Evolutionary conservation across 2,797 vertebrate species (phyloP), one percentile per base, ranked within the genome.

Genomic region (Acropternis orthonyx): DNA sequence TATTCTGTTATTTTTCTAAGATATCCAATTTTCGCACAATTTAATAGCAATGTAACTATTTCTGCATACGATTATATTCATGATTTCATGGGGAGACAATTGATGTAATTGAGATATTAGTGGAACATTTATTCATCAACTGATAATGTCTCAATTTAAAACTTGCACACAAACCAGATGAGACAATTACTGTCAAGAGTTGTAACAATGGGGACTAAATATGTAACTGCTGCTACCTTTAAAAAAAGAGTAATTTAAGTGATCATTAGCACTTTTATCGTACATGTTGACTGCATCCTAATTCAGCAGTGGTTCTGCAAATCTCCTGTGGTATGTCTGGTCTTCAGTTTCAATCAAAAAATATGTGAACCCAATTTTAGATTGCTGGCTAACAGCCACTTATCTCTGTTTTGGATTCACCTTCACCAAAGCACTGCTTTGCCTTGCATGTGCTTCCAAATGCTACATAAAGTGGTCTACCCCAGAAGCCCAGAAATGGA

Each of bases 81-180:
- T 21, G 37, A 49, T 23, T 89, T 28, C 75, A 77, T 39, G 41
- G 2, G 1, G 44, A 83, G 75, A 68, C 14, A 54, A 79, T 15
- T 73, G 28, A 59, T 80, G 14, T 85, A 85, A 76, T 36, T 74
- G 56, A 72, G 43, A 68, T 72, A 24, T 52, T 76, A 95, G 68
- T 36, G 39, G 56, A 89, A 87, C 16, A 44, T 63, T 72, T 92
- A 56, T 41, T 83, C 30, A 81, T 63, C 72, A 67, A 1, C 36
- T 1, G 2, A 59, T 52, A 79, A 85, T 32, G 11, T 56, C 68
- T 88, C 44, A 61, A 4, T 83, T 92, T 74, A 88, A 88, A 80
- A 80, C 32, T 30, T 77, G 41, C 41, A 46, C 68, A 58, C 24
- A 88, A 83, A 82, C 21, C 80, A 68, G 88, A 72, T 54, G 22